These are phyloP conservation scores for Muscicapa adusta DNA, from an alignment of 2,113 vertebrate genomes.

Conservation along the genomic window DNA sequence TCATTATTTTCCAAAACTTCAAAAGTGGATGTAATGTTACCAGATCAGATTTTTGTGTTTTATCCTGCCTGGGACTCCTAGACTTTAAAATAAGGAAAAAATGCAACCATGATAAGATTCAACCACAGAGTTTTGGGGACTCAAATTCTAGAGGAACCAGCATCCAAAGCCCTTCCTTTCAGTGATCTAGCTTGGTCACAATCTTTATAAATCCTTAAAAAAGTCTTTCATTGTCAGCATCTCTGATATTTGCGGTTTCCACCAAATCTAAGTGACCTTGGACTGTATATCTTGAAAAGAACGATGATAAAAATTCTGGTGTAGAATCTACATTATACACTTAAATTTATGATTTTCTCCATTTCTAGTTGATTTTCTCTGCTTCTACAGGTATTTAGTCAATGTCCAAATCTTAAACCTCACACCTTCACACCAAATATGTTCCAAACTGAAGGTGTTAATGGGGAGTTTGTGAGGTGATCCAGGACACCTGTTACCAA, in stretches of 20 bases:
- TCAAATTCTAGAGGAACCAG: not conserved
- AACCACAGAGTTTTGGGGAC: not conserved
- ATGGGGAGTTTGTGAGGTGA: not conserved
- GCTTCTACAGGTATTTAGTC: not conserved
- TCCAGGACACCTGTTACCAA: not conserved
- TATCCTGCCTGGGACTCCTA: not conserved
- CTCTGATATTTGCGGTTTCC: conserved; percentile 38
- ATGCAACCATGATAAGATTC: not conserved
- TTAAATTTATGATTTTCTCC: not conserved
- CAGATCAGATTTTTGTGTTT: not conserved
- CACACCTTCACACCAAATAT: not conserved
- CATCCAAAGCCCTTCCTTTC: not conserved
- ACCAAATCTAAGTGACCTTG: not conserved
- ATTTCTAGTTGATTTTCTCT: not conserved
- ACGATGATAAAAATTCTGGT: not conserved
- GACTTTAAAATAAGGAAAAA: not conserved
- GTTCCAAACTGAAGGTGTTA: not conserved
- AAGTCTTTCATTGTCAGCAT: not conserved
- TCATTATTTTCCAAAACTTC: not conserved
- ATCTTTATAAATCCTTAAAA: not conserved
- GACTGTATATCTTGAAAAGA: not conserved
- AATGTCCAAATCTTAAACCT: not conserved
- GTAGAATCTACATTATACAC: not conserved
- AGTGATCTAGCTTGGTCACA: not conserved
- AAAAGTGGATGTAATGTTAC: not conserved